Evolutionary conservation across 1,140 invertebrate species (phyloP), one percentile per base, ranked within the genome.

Genomic region (Aleiodes sp.): DNA sequence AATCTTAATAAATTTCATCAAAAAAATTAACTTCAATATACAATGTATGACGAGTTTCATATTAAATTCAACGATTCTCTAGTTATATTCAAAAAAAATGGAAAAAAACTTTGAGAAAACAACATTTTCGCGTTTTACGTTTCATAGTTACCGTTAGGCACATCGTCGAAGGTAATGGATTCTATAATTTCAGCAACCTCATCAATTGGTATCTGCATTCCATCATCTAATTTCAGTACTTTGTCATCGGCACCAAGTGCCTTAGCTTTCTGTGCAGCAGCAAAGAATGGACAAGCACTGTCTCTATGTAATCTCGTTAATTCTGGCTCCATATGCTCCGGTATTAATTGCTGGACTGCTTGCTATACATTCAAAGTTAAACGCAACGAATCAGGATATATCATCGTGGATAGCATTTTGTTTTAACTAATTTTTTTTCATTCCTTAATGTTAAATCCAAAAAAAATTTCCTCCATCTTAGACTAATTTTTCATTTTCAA

Each of bases 171-270:
- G 67, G 81, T 87, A 70, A 88, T 87, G 16, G 86, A 84, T 75
- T 88, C 87, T 39, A 90, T 84, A 46, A 88, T 87, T 75, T 89
- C 87, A 41, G 88, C 87, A 46, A 88, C 87, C 70, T 89, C 87
- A 59, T 89, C 88, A 19, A 88, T 81, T 56, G 85, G 82, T 75
- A 87, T 83, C 69, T 86, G 81, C 1, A 85, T 83, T 31, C 82
- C 81, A 68, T 87, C 86, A 59, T 85, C 84, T 16, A 86, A 70
- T 74, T 84, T 84, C 24, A 82, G 68, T 61, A 84, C 75, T 70
- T 82, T 80, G 52, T 84, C 84, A 7, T 85, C 80, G n/a, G 78
- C 70, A 26, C 81, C 77, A 24, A 83, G 77, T 16, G 71, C 74
- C 70, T 84, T 83, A 24, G 75, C 77, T 64, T 82, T 84, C 59